Base-by-base conservation (phyloP, 2,113 vertebrate genomes). In the Mesitornis unicolor region DNA sequence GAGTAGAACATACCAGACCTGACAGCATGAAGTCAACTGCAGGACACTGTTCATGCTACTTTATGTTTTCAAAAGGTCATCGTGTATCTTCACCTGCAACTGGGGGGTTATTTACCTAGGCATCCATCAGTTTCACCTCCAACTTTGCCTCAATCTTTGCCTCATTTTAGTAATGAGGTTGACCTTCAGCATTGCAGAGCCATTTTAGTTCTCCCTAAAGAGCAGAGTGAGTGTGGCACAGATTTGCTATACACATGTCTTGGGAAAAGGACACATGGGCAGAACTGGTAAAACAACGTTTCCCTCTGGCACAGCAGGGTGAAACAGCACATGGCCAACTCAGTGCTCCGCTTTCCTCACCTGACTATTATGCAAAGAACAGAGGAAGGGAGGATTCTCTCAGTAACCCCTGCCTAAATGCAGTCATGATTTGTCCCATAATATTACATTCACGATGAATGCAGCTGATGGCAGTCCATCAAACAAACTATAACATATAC, bases 41-140 rank as follows among this genome's bases (percentile, higher is more conserved):
- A 15, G 68, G 71, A 84, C 25, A 29, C 38, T 12, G 14, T 31
- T 81, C 28, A 21, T 20, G 28, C 18, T 74, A 20, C 17, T 70
- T 48, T 11, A 10, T n/a, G 16, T 50, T 84, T 84, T 81, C 57
- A 78, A 93, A 94, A 92, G 91, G 81, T 40, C 63, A 82, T 25
- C 45, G 7, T 25, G 13, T 20, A 59, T 33, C 70, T 79, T 47
- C 48, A 68, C 10, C 81, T 90, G 88, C 35, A 93, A 24, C 8
- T 91, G 80, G 45, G 35, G 31, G 6, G 16, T n/a, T 60, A 33
- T 79, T 89, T 77, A 35, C 11, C 20, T 22, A 38, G 36, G 36
- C 53, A 63, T 43, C 38, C 31, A n/a, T 29, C 43, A 47, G 18
- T 35, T 74, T n/a, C 16, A 60, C 19, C 36, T 77, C 43, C 48